A percentile compares a stretch with the other conserved stretches of the same genome.
These are phyloP conservation scores for Grus americana DNA, from an alignment of 2,113 vertebrate species.

Conservation along the genomic window DNA sequence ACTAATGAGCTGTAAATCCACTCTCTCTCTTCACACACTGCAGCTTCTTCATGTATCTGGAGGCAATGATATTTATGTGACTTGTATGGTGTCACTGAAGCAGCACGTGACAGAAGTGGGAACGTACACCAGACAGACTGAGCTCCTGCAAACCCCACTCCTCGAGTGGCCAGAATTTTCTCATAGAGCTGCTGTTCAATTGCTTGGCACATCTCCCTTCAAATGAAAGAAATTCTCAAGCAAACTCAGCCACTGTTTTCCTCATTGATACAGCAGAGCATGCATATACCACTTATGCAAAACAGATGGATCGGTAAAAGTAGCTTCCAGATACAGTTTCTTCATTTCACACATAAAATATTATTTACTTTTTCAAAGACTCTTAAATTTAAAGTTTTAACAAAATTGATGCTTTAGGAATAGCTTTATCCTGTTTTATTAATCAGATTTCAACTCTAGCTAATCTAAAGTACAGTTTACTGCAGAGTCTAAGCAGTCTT, in stretches of 20 bases:
- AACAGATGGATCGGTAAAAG: background rate
- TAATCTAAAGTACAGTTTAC: background rate
- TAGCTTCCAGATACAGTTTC: background rate
- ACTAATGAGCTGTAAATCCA: conserved; percentile 44
- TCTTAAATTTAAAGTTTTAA: background rate
- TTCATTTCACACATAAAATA: background rate
- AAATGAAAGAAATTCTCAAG: background rate
- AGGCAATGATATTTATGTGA: background rate
- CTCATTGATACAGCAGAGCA: background rate
- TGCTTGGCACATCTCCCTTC: background rate
- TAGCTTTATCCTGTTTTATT: background rate
- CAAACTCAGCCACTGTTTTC: background rate
- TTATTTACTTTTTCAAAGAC: background rate
- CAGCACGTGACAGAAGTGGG: background rate
- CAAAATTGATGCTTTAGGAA: background rate
- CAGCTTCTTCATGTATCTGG: background rate
- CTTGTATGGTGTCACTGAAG: background rate
- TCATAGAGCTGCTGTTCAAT: background rate
- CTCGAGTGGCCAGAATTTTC: background rate
- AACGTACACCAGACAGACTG: background rate
- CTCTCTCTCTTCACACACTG: background rate
- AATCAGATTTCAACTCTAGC: background rate
- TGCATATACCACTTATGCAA: background rate
- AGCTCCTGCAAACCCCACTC: background rate
- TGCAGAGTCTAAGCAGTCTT: background rate